Evolutionary conservation across 2,888 invertebrate genomes (phyloP).

Genomic region (Drosophila nr. perissopoda): DNA sequence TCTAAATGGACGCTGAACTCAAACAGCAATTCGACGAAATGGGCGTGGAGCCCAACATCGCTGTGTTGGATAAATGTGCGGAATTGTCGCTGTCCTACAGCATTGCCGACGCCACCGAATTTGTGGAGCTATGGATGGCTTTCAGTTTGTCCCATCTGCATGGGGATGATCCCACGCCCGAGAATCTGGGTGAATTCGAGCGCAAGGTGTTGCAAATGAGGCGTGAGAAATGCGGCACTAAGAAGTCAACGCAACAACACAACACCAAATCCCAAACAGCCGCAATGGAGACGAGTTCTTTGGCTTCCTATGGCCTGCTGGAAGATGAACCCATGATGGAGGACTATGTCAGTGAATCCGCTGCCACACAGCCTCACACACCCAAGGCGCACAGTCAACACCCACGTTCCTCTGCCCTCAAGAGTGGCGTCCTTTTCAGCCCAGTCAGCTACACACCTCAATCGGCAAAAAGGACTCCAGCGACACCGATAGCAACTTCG

Average conservation of each 20-base stretch:
- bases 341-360: constrained; percentile 69
- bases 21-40: constrained; percentile 88
- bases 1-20: constrained; percentile 80
- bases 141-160: constrained; percentile 89
- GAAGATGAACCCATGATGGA: constrained; percentile 70
- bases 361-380: constrained; percentile 43
- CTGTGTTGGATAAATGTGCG: constrained; percentile 87
- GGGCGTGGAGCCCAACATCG: constrained; percentile 86
- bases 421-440: constrained; percentile 80
- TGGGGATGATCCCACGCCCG: constrained; percentile 87
- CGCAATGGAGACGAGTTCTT: constrained; percentile 53
- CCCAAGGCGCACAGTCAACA: constrained; percentile 67
- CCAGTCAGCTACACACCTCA: constrained; percentile 84
- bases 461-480: constrained; percentile 56
- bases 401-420: constrained; percentile 71
- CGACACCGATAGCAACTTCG: constrained; percentile 6
- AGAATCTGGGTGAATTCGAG: constrained; percentile 87
- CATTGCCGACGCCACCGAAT: constrained; percentile 88
- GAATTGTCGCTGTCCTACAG: constrained; percentile 88
- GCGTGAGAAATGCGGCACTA: constrained; percentile 82
- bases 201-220: constrained; percentile 87
- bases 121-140: constrained; percentile 92
- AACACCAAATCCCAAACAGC: constrained; percentile 36
- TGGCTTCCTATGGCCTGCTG: constrained; percentile 79
- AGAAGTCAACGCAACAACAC: constrained; percentile 50